Base-by-base conservation (phyloP, 92 coral and sea anemone genomes). In the Actinernus sp. region DNA sequence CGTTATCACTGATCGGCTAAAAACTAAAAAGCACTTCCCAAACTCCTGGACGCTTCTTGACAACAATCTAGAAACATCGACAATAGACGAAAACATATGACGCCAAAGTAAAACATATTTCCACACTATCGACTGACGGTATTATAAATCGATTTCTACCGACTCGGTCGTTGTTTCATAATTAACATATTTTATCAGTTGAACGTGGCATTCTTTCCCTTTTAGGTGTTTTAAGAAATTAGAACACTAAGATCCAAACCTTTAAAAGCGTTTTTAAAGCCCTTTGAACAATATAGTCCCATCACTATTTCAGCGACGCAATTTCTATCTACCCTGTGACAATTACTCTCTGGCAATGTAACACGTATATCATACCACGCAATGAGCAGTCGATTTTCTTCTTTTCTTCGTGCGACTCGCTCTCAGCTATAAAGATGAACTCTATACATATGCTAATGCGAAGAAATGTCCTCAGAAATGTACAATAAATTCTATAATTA, bases 371-470 rank as follows among this genome's bases (percentile, higher is more conserved):
- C 52, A 17, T 9, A 45, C n/a, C n/a, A n/a, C n/a, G n/a, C n/a
- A n/a, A n/a, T n/a, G n/a, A n/a, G n/a, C n/a, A n/a, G n/a, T n/a
- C n/a, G n/a, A n/a, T n/a, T n/a, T n/a, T n/a, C n/a, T n/a, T n/a
- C n/a, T n/a, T n/a, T n/a, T n/a, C n/a, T n/a, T n/a, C n/a, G n/a
- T n/a, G n/a, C n/a, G n/a, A n/a, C n/a, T n/a, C n/a, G n/a, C n/a
- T n/a, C n/a, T n/a, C n/a, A n/a, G n/a, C n/a, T n/a, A n/a, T 60
- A 65, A 81, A 86, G 82, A 90, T 81, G 92, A 81, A 69, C 57
- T 9, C 69, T 31, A 85, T 79, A 90, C 83, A 74, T 51, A 90
- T 90, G 89, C 81, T 46, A 86, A 90, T 90, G 63, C 72, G 59
- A 20, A 55, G 70, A 61, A 76, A 72, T 82, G 78, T 88, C 93